Evolutionary conservation across 2,797 vertebrate species (phyloP).

Genomic region (Tiaroga cobitis): DNA sequence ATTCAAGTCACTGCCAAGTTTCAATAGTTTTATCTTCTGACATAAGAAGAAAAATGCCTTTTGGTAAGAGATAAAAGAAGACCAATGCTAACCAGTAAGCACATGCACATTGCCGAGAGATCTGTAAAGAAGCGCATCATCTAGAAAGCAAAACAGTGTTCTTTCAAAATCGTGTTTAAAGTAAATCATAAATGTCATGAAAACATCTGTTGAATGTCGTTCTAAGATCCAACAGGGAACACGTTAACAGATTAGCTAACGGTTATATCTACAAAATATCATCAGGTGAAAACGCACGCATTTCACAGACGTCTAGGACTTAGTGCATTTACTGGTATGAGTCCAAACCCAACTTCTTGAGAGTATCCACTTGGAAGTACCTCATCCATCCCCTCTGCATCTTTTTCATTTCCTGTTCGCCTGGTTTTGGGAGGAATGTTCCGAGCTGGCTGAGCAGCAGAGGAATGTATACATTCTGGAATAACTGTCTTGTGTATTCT

Average conservation of each 20-base stretch:
- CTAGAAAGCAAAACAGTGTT: background rate
- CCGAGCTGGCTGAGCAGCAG: slow-evolving; percentile 62
- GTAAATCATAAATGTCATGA: slow-evolving; percentile 18
- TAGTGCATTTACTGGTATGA: background rate
- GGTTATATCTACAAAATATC: background rate
- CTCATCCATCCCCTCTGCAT: slow-evolving; percentile 52
- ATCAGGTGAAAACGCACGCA: background rate
- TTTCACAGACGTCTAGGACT: background rate
- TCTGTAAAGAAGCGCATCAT: background rate
- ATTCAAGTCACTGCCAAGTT: slow-evolving; percentile 32
- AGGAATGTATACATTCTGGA: slow-evolving; percentile 59
- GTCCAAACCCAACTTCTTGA: slow-evolving; percentile 5
- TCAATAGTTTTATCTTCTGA: slow-evolving; percentile 39
- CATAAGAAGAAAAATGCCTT: slow-evolving; percentile 25
- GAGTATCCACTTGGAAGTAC: slow-evolving; percentile 21
- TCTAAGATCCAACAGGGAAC: background rate
- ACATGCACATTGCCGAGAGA: background rate
- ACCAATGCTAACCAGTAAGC: slow-evolving; percentile 15
- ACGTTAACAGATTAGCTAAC: background rate
- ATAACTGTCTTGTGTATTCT: slow-evolving; percentile 73
- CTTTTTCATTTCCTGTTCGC: slow-evolving; percentile 65
- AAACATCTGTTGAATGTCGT: slow-evolving; percentile 30
- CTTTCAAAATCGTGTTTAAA: background rate
- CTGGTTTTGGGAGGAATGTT: slow-evolving; percentile 59
- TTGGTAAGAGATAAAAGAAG: slow-evolving; percentile 17